Evolutionary conservation across 1,140 invertebrate genomes (phyloP), one percentile per base, ranked within the genome.

Genomic region (Telenomus remus): DNA sequence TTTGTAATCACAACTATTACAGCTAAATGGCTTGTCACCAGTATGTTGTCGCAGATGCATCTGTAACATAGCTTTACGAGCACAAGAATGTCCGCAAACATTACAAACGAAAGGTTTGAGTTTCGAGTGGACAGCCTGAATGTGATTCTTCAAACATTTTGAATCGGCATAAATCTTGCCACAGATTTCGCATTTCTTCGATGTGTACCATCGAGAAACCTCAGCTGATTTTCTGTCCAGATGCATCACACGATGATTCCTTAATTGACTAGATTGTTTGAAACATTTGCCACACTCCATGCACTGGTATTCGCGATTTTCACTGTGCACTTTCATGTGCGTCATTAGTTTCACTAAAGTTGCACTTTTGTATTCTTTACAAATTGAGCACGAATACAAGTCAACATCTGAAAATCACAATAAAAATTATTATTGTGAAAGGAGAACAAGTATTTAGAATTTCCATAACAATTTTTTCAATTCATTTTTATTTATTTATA

Each of bases 41-140:
- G 93, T 94, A 71, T 94, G 93, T 59, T 92, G 92, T 50, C 93
- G 84, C 39, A 91, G 84, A 80, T 93, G 92, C 80, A 92, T 90
- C 74, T 92, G 89, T 10, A 94, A 79, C 88, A 91, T 92, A 1
- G 91, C 91, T 80, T 93, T 93, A 27, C 91, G 86, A 0, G 92
- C 90, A 44, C 91, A 92, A 51, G 92, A 91, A 79, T 95, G 92
- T 7, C 92, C 93, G 82, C 94, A 95, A 55, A 93, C 92, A 63
- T 91, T 91, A 78, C 94, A 95, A 34, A 92, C 90, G 75, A 93
- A 95, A 0, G 93, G 93, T 73, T 94, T 93, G 12, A 94, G 85
- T 80, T 94, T 93, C 19, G 92, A 92, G 80, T 95, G 94, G 0
- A 95, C 94, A 0, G 91, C 91, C 82, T 94, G 91, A 9, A 94